Evolutionary conservation across 2,888 invertebrate species (phyloP), one percentile per base, ranked within the genome.

Genomic region (Hipparchia sbordonii): DNA sequence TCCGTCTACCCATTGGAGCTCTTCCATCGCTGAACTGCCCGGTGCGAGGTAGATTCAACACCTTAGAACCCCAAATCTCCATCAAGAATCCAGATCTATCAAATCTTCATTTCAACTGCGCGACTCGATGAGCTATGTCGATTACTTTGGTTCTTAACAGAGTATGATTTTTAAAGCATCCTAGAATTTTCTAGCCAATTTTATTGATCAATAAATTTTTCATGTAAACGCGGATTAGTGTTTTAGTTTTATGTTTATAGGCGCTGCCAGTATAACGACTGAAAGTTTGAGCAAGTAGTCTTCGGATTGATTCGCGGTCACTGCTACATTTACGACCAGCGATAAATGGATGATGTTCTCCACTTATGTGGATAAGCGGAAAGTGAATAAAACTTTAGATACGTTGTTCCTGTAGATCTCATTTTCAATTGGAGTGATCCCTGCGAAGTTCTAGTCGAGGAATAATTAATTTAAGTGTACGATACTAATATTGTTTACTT

Each of bases 341-440:
- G 45, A 67, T 71, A 71, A 73, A 72, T 73, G 71, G 71, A 71
- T 67, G 72, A 71, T 62, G 73, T 72, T 73, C 46, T 71, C 72
- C 72, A 72, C 76, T 79, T 76, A 76, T 76, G 70, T 66, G 70
- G 72, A 71, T 72, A 68, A 75, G 72, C 68, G 76, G 73, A 73
- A 78, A 77, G 70, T 74, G 79, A 78, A 78, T 74, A 77, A 73
- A 75, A 72, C 72, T 73, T 72, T 77, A 76, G 74, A 75, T 78
- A 78, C 72, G 74, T 73, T 70, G 68, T 66, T 72, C 62, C 67
- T 74, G 68, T 71, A 74, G 67, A 72, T 75, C 66, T 70, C 71
- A n/a, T 69, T 67, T 73, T 74, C 75, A 74, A 72, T 77, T 77
- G 73, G 66, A 75, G 72, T 67, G 73, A 51, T 70, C 72, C 73